Evolutionary conservation across 2,797 vertebrate genomes (phyloP).

Genomic region (Lates japonicus): DNA sequence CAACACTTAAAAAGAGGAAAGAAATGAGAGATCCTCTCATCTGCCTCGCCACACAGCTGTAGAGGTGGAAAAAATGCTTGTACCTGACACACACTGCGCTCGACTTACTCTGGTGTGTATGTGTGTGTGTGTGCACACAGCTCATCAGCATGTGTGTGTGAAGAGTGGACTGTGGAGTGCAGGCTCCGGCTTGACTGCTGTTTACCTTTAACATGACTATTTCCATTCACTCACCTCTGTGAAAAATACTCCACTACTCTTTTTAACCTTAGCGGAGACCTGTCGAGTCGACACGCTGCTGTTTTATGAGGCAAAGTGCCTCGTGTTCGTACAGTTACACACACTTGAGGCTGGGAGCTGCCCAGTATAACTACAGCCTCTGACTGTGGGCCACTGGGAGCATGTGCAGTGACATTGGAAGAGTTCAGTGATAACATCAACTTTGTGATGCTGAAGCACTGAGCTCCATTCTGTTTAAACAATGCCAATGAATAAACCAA

Average conservation of each 20-base stretch:
- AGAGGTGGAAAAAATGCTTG: slow-evolving; percentile 44
- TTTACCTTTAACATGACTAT: slow-evolving; percentile 60
- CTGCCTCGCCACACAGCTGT: slow-evolving; percentile 39
- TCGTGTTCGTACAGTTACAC: not conserved
- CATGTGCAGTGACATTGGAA: not conserved
- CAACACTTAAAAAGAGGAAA: slow-evolving; percentile 68
- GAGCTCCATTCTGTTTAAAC: not conserved
- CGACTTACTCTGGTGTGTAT: not conserved
- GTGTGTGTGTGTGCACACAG: slow-evolving; percentile 35
- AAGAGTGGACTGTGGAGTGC: slow-evolving; percentile 47
- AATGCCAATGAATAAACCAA: too few species aligned
- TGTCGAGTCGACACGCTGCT: slow-evolving; percentile 33
- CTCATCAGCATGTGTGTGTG: slow-evolving; percentile 73
- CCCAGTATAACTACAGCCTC: not conserved
- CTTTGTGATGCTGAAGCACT: not conserved
- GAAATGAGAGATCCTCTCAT: slow-evolving; percentile 69
- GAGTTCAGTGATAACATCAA: not conserved
- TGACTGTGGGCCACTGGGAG: not conserved
- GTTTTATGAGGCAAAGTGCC: slow-evolving; percentile 38
- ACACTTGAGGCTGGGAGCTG: not conserved
- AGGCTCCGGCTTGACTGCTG: slow-evolving; percentile 34
- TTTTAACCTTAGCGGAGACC: slow-evolving; percentile 61
- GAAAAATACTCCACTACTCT: slow-evolving; percentile 65
- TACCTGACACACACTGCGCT: slow-evolving; percentile 6
- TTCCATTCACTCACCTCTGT: slow-evolving; percentile 67